Evolutionary conservation across 1,140 invertebrate species (phyloP), one percentile per base, ranked within the genome.

Genomic region (Calycopis cecrops): DNA sequence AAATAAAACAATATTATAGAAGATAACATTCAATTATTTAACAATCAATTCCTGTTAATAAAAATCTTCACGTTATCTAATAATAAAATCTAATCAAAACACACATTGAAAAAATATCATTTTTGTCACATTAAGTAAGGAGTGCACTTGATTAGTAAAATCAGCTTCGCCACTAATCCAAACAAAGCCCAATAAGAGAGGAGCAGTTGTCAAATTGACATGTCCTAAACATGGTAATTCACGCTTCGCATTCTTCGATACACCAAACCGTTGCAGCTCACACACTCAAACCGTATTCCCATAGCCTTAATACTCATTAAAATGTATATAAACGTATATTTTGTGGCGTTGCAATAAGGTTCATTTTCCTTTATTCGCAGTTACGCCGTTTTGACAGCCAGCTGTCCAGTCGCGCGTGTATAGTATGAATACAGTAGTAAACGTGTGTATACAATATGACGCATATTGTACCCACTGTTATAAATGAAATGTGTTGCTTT

Each of bases 401-500:
- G 18, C 49, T 35, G 21, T 44, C 52, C 40, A 18, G 42, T 54
- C 28, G 21, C 40, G 34, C 38, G 16, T 47, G 14, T 54, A 28
- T 28, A 28, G 21, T 28, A 34, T 54, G 67, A 75, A 72, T 66
- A 71, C 74, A 71, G 73, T 75, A 76, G 76, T 81, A 67, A 70
- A 80, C 62, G 70, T 76, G 74, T 73, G 79, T 80, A 75, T 84
- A 85, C 77, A 80, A 74, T 79, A 81, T 84, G 80, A 83, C 73
- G 77, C 71, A 71, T 77, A 83, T 80, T 82, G 77, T 85, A 85
- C 75, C 70, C 76, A 80, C 71, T 78, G 78, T 79, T 79, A 76
- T 78, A 82, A 86, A 85, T 79, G 76, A 86, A 86, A 86, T 83
- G 79, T 85, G 79, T 86, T 81, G 79, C 83, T 86, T 86, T 86